Evolutionary conservation across 2,888 invertebrate species (phyloP), one percentile per base, ranked within the genome.

Genomic region (Tuberolachnus salignus): DNA sequence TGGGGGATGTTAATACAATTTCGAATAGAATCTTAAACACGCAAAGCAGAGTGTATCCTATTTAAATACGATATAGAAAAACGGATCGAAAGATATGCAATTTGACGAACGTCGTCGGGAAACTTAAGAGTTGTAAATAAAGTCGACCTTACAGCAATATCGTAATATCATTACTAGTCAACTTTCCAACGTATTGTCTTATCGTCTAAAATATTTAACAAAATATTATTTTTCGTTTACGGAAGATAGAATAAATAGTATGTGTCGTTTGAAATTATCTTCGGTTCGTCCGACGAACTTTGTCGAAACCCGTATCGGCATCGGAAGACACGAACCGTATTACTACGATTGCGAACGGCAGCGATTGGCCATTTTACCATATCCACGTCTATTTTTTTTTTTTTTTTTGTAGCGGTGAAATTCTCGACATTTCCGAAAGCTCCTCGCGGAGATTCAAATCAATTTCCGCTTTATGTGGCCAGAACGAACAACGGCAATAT

Each of bases 1-100:
- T 51, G 16, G 1, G 61, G 72, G 72, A 73, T 61, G 51, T 73
- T 49, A 63, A 61, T 14, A 16, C 34, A 34, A 49, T 63, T 34
- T 14, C 1, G 49, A 34, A 61, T 19, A 73, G 34, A 51, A 63
- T 34, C 26, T 73, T 63, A 61, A 51, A 72, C 21, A 34, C 49
- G 51, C 34, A 61, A 34, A 16, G 34, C 10, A 63, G 21, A 16
- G 9, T 51, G 19, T 59, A 46, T 6, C 3, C 3, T 34, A 51
- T 61, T 26, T 26, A 10, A 61, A 61, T 61, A 72, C 26, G 46
- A 59, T 59, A 49, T 19, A 4, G 4, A 16, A 34, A 16, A 51
- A 51, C 11, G 19, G 49, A 16, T 49, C 14, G 19, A 61, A 51
- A 16, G n/a, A 72, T 10, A 8, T 34, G 26, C 14, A 26, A 6